These are phyloP conservation scores for Mergus octosetaceus DNA, from an alignment of 2,797 vertebrate genomes.

Conservation along the genomic window DNA sequence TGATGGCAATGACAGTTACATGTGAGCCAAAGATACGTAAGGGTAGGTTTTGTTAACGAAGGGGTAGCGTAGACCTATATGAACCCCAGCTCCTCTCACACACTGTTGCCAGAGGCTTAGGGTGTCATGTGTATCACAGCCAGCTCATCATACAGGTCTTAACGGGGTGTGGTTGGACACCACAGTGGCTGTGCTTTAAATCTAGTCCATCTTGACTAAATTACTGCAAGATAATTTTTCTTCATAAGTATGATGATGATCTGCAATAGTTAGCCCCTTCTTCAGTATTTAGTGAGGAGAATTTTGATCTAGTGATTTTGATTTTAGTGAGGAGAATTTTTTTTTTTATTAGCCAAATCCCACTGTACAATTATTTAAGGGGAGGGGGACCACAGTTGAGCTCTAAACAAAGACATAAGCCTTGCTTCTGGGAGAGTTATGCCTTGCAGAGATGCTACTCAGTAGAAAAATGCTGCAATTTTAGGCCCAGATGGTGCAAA, in stretches of 20 bases:
- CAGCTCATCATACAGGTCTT: no score
- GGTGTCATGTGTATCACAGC: neutral
- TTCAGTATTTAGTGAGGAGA: neutral
- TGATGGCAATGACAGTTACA: neutral
- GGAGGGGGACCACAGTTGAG: neutral
- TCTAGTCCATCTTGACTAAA: neutral
- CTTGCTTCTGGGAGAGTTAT: neutral
- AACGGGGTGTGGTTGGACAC: neutral
- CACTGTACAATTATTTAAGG: neutral
- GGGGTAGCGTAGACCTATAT: accelerated
- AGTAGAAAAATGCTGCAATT: neutral
- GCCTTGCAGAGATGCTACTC: neutral
- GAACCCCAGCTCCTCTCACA: neutral
- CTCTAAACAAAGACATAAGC: neutral
- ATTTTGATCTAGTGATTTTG: neutral
- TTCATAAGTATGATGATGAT: neutral
- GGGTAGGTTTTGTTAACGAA: neutral
- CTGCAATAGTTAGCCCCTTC: neutral
- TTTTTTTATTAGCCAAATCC: neutral
- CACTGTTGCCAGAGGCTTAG: neutral
- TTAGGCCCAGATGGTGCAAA: neutral
- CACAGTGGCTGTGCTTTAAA: neutral
- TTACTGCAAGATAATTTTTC: neutral
- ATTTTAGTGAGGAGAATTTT: neutral
- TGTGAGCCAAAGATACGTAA: neutral